Conservation (phyloP, 1,140 invertebrate genomes). For the Drosophila busckii region DNA sequence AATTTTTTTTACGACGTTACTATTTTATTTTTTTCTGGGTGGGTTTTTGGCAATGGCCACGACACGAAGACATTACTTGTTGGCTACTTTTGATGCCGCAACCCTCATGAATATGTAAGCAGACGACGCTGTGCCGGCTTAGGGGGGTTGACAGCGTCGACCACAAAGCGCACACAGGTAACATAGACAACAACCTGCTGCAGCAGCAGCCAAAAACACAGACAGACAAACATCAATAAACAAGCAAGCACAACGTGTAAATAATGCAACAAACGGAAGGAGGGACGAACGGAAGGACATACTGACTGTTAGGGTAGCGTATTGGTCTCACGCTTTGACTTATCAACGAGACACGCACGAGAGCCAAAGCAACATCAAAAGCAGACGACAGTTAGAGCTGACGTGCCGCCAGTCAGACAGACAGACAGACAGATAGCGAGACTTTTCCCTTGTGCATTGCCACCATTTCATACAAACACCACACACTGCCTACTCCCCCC, state of each 20-base stretch:
- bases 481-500: too few relatives aligned
- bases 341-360: slow-evolving; percentile 36
- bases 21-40: slow-evolving; percentile 6
- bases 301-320: neutral
- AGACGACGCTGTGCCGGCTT: slow-evolving; percentile 27
- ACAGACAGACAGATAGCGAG: slow-evolving; percentile 3
- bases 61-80: slow-evolving; percentile 54
- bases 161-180: slow-evolving; percentile 53
- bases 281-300: neutral
- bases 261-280: slow-evolving; percentile 57
- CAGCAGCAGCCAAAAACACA: slow-evolving; percentile 16
- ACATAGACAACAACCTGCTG: slow-evolving; percentile 39
- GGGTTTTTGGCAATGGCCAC: slow-evolving; percentile 50
- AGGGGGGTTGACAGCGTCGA: slow-evolving; percentile 23
- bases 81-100: slow-evolving; percentile 70
- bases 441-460: slow-evolving; percentile 51
- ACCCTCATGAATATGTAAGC: slow-evolving; percentile 78
- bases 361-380: slow-evolving; percentile 38
- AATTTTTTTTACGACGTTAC: slow-evolving; percentile 54
- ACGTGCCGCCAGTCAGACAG: slow-evolving; percentile 42
- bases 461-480: slow-evolving; percentile 14
- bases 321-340: slow-evolving; percentile 37
- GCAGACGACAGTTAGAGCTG: slow-evolving; percentile 35
- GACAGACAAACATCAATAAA: slow-evolving; percentile 74
- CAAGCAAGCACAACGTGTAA: slow-evolving; percentile 72